These are phyloP conservation scores for Leucophenga montana DNA, from an alignment of 2,888 invertebrate genomes.

Conservation along the genomic window DNA sequence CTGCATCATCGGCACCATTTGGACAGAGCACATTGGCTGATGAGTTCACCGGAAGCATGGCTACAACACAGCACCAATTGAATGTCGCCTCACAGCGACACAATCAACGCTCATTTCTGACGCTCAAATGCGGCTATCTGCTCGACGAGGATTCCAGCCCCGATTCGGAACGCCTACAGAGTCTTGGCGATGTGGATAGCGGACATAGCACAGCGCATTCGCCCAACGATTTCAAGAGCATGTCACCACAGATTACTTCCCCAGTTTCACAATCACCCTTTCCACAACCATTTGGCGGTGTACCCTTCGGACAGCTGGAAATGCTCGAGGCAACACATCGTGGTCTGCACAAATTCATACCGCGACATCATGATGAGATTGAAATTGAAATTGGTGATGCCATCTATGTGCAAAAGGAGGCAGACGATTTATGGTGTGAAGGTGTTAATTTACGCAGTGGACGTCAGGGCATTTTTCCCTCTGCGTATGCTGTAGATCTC, in stretches of 20 bases:
- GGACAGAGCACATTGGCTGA: conserved; percentile 76
- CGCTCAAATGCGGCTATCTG: conserved; percentile 83
- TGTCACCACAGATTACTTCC: conserved; percentile 81
- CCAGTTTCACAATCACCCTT: conserved; percentile 79
- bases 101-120: conserved; percentile 75
- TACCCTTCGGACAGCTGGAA: conserved; percentile 86
- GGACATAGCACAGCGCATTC: conserved; percentile 94
- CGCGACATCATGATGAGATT: conserved; percentile 95
- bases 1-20: conserved; percentile 44
- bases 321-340: conserved; percentile 95
- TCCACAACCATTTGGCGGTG: conserved; percentile 80
- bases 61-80: conserved; percentile 69
- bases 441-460: conserved; percentile 96
- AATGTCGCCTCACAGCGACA: conserved; percentile 36
- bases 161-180: conserved; percentile 87
- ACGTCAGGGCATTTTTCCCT: conserved; percentile 95
- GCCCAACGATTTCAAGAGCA: conserved; percentile 90
- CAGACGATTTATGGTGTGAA: conserved; percentile 98
- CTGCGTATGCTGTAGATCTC: conserved; percentile 97
- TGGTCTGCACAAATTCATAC: conserved; percentile 95
- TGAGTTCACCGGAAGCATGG: conserved; percentile 55
- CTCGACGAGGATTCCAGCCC: conserved; percentile 89
- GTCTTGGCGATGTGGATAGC: conserved; percentile 84
- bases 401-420: conserved; percentile 95
- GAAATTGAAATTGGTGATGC: conserved; percentile 98